Percentiles rank a stretch among this genome's conserved stretches.
phyloP scores from a whole-genome alignment of 1,140 invertebrate species.

The Ditylenchus dipsaci region DNA sequence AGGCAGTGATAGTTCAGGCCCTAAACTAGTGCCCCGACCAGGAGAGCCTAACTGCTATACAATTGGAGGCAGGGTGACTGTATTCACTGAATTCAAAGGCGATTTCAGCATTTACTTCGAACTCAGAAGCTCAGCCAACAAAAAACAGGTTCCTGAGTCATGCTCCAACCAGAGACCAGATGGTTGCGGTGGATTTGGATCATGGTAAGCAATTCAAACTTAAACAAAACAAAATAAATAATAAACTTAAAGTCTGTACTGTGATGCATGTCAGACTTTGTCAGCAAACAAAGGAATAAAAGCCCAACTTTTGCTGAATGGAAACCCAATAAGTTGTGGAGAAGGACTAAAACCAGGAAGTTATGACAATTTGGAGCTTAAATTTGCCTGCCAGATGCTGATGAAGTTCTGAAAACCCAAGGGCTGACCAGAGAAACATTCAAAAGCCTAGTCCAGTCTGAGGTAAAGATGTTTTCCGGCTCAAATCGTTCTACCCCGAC shows the following conservation, averaged over 20 bases:
- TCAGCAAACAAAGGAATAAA: conserved; percentile 39
- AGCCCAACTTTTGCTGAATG: conserved; percentile 54
- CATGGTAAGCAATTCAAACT: conserved; percentile 40
- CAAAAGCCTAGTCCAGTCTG: conserved; percentile 48
- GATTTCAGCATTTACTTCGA: conserved; percentile 58
- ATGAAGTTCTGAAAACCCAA: conserved; percentile 52
- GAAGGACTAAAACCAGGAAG: conserved; percentile 48
- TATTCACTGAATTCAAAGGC: conserved; percentile 53
- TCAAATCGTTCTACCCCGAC: too few species aligned
- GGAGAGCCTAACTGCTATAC: conserved; percentile 45
- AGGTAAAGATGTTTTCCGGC: conserved; percentile 43
- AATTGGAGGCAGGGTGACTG: conserved; percentile 52
- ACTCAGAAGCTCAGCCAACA: conserved; percentile 49
- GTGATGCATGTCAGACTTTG: conserved; percentile 55
- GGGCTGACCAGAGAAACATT: conserved; percentile 55
- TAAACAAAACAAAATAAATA: conserved; percentile 1
- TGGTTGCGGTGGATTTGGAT: conserved; percentile 56
- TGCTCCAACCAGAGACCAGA: conserved; percentile 51
- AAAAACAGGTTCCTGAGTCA: conserved; percentile 51
- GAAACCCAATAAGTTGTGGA: conserved; percentile 52
- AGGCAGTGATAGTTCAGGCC: conserved; percentile 49
- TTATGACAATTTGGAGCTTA: conserved; percentile 56
- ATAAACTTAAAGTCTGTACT: conserved; percentile 48
- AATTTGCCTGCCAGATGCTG: conserved; percentile 55
- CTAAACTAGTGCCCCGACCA: conserved; percentile 38